Evolutionary conservation across 2,797 vertebrate genomes (phyloP).

Genomic region (Anguilla anguilla): DNA sequence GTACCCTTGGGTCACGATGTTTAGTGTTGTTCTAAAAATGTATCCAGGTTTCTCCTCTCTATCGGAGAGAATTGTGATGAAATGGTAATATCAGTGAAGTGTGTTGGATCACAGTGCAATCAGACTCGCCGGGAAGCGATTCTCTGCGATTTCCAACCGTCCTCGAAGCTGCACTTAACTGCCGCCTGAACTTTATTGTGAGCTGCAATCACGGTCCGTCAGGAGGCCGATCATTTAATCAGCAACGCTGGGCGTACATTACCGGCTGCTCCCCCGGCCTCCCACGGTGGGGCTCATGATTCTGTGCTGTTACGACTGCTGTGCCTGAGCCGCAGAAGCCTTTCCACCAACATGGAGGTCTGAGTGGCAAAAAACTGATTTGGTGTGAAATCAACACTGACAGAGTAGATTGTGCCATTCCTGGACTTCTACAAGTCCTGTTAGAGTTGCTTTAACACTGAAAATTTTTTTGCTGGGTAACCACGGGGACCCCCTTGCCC

Average conservation of each 20-base stretch:
- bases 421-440: not conserved
- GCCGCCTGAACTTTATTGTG: not conserved
- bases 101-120: not conserved
- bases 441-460: not conserved
- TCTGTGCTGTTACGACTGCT: not conserved
- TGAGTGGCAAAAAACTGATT: not conserved
- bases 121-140: not conserved
- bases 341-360: not conserved
- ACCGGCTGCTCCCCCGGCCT: slow-evolving; percentile 23
- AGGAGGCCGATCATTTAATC: slow-evolving; percentile 39
- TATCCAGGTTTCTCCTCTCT: not conserved
- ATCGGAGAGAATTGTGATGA: not conserved
- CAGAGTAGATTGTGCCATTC: not conserved
- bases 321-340: not conserved
- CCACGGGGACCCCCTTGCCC: no score
- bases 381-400: not conserved
- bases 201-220: not conserved
- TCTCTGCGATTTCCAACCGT: not conserved
- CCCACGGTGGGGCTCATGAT: not conserved
- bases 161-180: not conserved
- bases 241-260: slow-evolving; percentile 27
- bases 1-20: not conserved
- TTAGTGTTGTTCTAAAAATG: not conserved
- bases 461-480: not conserved
- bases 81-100: not conserved